Evolutionary conservation across 2,797 vertebrate species (phyloP), one percentile per base, ranked within the genome.

Genomic region (Sarcoramphus papa): DNA sequence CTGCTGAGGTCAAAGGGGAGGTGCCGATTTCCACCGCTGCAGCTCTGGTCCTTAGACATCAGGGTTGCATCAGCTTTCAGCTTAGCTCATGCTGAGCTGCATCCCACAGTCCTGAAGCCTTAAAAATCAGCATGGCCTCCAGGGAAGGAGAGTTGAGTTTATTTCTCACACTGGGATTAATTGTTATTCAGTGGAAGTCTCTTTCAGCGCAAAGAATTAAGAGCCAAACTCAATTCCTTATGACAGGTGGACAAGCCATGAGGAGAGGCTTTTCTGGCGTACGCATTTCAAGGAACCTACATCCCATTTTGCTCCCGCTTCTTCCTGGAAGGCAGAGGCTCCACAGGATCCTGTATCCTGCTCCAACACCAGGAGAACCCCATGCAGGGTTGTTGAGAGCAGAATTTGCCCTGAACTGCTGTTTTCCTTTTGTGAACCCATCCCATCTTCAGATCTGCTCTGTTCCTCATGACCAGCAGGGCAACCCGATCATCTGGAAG

Each of bases 201-300:
- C 45, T 65, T 88, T 77, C n/a, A 82, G n/a, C 22, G 31, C n/a
- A 78, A 56, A 70, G 51, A 43, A 78, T 78, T 10, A 67, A 67
- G 10, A 59, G 67, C 28, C 51, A 85, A 73, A 64, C 12, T 43
- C 31, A 60, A 6, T 37, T 85, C 56, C 37, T 74, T 53, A 31
- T 0, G 3, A 41, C 23, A 33, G 10, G 15, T 37, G 8, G 9
- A 68, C 3, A 24, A 80, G 35, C 30, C 12, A 45, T 0, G 10
- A 57, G 20, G 23, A 72, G 20, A 41, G 11, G 25, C 12, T 70
- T 67, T 60, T n/a, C 67, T 90, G 56, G 22, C 3, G 16, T 0
- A 35, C 0, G 3, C 56, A 15, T 72, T 62, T 67, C 57, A 67
- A 82, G n/a, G 18, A 31, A 70, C 14, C 62, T 72, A 17, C 11